phyloP scores from a whole-genome alignment of 1,140 invertebrate genomes.

The Gryon sp. region DNA sequence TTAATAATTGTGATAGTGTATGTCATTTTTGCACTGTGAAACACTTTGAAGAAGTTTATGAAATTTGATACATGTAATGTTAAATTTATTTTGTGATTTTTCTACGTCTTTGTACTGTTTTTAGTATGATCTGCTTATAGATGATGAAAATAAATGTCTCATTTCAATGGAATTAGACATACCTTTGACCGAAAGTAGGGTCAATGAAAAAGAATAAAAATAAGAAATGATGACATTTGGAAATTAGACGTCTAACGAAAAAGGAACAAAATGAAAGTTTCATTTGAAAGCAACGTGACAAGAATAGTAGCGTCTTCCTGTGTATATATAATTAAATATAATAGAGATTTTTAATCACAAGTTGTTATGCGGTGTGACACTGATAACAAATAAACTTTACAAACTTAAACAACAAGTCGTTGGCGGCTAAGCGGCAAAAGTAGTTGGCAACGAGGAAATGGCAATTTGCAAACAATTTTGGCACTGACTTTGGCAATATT shows the following conservation, averaged over 20 bases:
- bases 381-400: too few species aligned
- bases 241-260: too few species aligned
- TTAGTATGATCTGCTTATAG: too few species aligned
- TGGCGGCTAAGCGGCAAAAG: too few species aligned
- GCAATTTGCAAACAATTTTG: too few species aligned
- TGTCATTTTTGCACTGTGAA: constrained; percentile 47
- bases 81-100: constrained; percentile 45
- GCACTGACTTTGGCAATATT: too few species aligned
- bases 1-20: constrained; percentile 56
- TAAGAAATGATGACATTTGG: too few species aligned
- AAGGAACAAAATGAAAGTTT: constrained; percentile 19
- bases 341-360: constrained; percentile 37
- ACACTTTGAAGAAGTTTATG: constrained; percentile 46
- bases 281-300: constrained; percentile 5
- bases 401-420: too few species aligned
- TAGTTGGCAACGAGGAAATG: too few species aligned
- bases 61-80: constrained; percentile 53
- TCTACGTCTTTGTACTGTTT: constrained; percentile 44
- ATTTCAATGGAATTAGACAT: constrained; percentile 9
- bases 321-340: constrained; percentile 41
- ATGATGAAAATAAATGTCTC: background rate
- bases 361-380: too few species aligned
- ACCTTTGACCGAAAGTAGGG: too few species aligned
- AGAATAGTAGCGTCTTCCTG: constrained; percentile 53
- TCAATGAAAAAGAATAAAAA: too few species aligned